Conservation (phyloP, 1,140 invertebrate genomes). For the Zelostemma sp. region DNA sequence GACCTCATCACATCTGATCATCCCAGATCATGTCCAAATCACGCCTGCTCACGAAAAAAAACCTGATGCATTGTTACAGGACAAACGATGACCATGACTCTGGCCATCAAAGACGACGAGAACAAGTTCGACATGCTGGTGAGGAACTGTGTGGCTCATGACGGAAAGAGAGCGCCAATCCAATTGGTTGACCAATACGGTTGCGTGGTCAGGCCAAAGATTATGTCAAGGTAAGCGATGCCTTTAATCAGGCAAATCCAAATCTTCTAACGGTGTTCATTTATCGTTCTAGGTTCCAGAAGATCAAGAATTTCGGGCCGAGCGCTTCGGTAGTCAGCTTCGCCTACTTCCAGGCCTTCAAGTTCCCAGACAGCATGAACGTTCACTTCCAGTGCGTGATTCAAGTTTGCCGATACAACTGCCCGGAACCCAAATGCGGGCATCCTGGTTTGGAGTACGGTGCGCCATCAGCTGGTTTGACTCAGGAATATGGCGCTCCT, state of each 20-base stretch:
- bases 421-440: slow-evolving; percentile 90
- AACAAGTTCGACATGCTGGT: slow-evolving; percentile 97
- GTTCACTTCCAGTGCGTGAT: slow-evolving; percentile 98
- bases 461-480: slow-evolving; percentile 73
- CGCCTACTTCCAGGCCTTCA: slow-evolving; percentile 96
- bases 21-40: too few species aligned
- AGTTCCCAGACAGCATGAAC: slow-evolving; percentile 97
- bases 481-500: slow-evolving; percentile 79
- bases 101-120: slow-evolving; percentile 95
- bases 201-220: slow-evolving; percentile 92
- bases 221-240: slow-evolving; percentile 79
- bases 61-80: too few species aligned
- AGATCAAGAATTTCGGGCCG: slow-evolving; percentile 95
- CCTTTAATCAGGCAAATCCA: neutral
- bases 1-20: too few species aligned
- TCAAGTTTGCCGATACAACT: slow-evolving; percentile 93
- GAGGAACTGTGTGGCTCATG: slow-evolving; percentile 93
- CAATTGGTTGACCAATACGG: slow-evolving; percentile 93
- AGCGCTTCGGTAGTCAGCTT: slow-evolving; percentile 94
- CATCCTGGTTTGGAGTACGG: slow-evolving; percentile 79
- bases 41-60: too few species aligned
- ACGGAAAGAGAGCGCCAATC: slow-evolving; percentile 92
- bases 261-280: neutral
- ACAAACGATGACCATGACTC: slow-evolving; percentile 96
- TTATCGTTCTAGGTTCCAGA: slow-evolving; percentile 82